These are phyloP conservation scores for Micromesistius poutassou DNA, from an alignment of 2,797 vertebrate species.

Conservation along the genomic window DNA sequence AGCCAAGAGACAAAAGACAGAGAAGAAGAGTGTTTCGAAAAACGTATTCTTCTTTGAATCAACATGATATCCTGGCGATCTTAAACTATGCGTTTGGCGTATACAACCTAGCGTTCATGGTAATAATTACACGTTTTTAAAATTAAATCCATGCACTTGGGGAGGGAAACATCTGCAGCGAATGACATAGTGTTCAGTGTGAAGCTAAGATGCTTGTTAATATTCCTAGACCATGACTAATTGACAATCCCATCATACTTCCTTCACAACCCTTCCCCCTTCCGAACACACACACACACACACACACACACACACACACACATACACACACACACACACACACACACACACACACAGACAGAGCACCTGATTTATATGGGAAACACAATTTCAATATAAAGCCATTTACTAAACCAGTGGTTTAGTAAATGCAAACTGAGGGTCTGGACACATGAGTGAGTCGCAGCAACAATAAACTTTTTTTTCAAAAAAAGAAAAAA, in stretches of 20 bases:
- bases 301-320: constrained; percentile 24
- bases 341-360: not conserved
- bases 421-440: not conserved
- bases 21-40: constrained; percentile 50
- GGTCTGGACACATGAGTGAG: not conserved
- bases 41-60: constrained; percentile 49
- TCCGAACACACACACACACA: constrained; percentile 24
- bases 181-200: constrained; percentile 31
- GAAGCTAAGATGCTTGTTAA: constrained; percentile 28
- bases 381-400: no score
- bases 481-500: not conserved
- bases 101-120: not conserved
- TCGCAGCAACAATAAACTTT: no score
- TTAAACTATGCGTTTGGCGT: constrained; percentile 4
- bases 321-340: not conserved
- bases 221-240: constrained; percentile 39
- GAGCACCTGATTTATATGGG: not conserved
- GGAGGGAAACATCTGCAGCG: constrained; percentile 19
- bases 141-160: constrained; percentile 13
- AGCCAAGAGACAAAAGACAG: constrained; percentile 60
- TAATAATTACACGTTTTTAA: constrained; percentile 14
- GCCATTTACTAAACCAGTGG: not conserved
- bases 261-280: constrained; percentile 40
- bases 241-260: constrained; percentile 34
- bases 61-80: constrained; percentile 14